A percentile compares a stretch with the other conserved stretches of the same genome.
Conservation (phyloP, 2,888 invertebrate genomes). For the Epistrophella euchroma region DNA sequence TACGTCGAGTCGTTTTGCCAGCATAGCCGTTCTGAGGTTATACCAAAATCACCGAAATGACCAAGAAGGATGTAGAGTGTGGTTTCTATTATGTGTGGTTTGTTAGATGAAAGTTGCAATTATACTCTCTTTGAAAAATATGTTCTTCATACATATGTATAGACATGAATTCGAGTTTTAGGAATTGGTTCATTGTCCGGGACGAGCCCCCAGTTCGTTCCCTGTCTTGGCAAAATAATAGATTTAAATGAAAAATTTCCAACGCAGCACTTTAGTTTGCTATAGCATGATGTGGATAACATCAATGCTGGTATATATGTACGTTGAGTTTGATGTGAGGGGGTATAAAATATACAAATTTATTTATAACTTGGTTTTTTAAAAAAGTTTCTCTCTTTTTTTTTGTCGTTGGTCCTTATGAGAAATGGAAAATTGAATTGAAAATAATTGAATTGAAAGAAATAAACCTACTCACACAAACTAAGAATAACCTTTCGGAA, state of each 20-base stretch:
- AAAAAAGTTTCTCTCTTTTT: not conserved
- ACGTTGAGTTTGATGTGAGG: not conserved
- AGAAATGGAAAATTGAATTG: not conserved
- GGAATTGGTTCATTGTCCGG: slow-evolving; percentile 1
- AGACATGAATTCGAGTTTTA: slow-evolving; percentile 27
- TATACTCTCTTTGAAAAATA: slow-evolving; percentile 47
- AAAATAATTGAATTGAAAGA: slow-evolving; percentile 9
- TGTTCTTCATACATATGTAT: slow-evolving; percentile 2
- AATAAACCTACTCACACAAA: not conserved
- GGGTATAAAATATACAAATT: slow-evolving; percentile 8
- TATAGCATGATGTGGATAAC: not conserved
- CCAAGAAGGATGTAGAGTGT: slow-evolving; percentile 44
- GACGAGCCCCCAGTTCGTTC: not conserved
- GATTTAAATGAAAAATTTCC: slow-evolving; percentile 17
- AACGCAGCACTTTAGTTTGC: slow-evolving; percentile 26
- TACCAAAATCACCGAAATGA: slow-evolving; percentile 38
- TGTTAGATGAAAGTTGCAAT: slow-evolving; percentile 63
- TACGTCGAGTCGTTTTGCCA: slow-evolving; percentile 30
- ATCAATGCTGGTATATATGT: not conserved
- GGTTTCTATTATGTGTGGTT: slow-evolving; percentile 55
- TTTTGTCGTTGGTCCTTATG: not conserved
- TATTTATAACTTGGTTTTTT: slow-evolving; percentile 12
- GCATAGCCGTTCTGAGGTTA: slow-evolving; percentile 17
- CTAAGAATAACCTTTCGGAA: not conserved
- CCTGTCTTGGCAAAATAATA: not conserved